Conservation (phyloP, 1,140 invertebrate species). For the Varroa destructor region DNA sequence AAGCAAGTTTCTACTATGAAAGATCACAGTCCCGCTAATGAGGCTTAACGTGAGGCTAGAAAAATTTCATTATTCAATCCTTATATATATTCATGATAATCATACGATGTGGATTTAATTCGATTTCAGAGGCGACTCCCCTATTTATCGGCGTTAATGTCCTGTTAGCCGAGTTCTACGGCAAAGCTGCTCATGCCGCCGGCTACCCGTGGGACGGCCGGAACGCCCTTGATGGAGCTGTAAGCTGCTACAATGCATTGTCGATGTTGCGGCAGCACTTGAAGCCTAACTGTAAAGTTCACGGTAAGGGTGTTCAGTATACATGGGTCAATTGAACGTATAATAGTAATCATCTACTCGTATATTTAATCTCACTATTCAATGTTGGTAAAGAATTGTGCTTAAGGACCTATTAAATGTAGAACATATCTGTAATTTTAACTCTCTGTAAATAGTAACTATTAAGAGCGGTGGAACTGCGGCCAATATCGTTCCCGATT, state of each 20-base stretch:
- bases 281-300: slow-evolving; percentile 34
- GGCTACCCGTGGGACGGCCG: slow-evolving; percentile 36
- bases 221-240: slow-evolving; percentile 37
- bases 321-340: too few species aligned
- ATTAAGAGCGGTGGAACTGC: slow-evolving; percentile 40
- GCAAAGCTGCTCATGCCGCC: slow-evolving; percentile 35
- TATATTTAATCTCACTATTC: too few species aligned
- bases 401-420: too few species aligned
- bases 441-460: slow-evolving; percentile 29
- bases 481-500: slow-evolving; percentile 41
- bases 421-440: too few species aligned
- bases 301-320: slow-evolving; percentile 32
- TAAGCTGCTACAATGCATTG: slow-evolving; percentile 34
- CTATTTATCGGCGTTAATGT: slow-evolving; percentile 35
- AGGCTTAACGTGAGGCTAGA: slow-evolving; percentile 37
- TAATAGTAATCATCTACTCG: too few species aligned
- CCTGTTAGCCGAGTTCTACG: slow-evolving; percentile 35
- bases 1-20: background rate
- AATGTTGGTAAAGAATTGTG: too few species aligned
- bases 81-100: too few species aligned
- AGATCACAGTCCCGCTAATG: too few species aligned
- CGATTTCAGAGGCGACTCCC: slow-evolving; percentile 38
- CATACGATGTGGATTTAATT: slow-evolving; percentile 35
- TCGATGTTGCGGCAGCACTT: slow-evolving; percentile 36
- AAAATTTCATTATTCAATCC: slow-evolving; percentile 35